These are phyloP conservation scores for Radopholus similis DNA, from an alignment of 1,140 invertebrate species.

Conservation along the genomic window DNA sequence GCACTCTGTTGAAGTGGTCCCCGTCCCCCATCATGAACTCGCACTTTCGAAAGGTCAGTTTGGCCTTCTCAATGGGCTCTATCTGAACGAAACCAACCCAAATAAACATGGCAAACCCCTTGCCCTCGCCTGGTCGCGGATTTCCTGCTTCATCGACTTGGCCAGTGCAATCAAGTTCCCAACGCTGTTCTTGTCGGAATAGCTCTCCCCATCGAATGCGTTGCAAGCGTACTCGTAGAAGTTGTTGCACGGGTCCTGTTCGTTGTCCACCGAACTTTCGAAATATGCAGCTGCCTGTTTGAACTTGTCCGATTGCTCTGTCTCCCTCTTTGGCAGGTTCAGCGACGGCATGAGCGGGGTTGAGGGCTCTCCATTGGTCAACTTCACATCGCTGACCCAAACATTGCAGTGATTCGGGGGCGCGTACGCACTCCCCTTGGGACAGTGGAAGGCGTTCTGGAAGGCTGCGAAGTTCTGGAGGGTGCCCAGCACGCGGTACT, in stretches of 20 bases:
- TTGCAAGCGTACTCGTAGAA: constrained; percentile 16
- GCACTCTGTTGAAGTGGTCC: background rate
- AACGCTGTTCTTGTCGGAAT: background rate
- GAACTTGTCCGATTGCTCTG: background rate
- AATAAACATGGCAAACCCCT: background rate
- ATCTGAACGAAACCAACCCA: background rate
- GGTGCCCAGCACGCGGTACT: background rate
- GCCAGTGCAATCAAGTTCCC: constrained; percentile 5
- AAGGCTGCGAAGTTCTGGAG: constrained; percentile 4
- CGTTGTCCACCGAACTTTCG: constrained; percentile 1
- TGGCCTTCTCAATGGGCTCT: constrained; percentile 2
- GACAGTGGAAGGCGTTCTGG: background rate
- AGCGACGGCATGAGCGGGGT: background rate
- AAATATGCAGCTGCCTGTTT: background rate
- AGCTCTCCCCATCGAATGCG: background rate
- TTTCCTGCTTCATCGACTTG: background rate
- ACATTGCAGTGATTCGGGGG: background rate
- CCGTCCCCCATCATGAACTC: background rate
- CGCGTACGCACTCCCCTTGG: constrained; percentile 3
- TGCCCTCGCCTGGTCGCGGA: background rate
- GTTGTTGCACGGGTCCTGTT: constrained; percentile 4
- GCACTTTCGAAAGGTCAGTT: constrained; percentile 13
- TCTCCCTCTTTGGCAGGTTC: background rate
- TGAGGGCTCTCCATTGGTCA: background rate
- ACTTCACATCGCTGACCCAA: background rate